Evolutionary conservation across 2,888 invertebrate genomes (phyloP).

Genomic region (Pheosia gnoma): DNA sequence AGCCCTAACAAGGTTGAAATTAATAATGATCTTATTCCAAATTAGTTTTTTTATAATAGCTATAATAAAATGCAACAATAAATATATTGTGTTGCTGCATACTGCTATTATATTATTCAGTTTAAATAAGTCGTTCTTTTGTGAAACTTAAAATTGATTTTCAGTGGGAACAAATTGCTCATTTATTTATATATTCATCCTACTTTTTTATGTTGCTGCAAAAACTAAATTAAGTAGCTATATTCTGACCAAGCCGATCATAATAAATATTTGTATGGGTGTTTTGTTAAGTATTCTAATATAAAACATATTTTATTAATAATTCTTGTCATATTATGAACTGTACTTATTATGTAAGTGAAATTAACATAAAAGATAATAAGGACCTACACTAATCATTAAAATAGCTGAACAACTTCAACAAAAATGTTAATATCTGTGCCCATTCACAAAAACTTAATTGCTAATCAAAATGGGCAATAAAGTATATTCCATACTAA

Average conservation of each 20-base stretch:
- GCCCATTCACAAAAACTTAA: too few species aligned
- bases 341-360: too few species aligned
- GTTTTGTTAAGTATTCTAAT: background rate
- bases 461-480: too few species aligned
- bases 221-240: conserved; percentile 1
- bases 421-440: too few species aligned
- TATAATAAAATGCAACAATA: conserved; percentile 1
- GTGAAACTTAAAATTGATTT: conserved; percentile 5
- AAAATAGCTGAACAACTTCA: too few species aligned
- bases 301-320: too few species aligned
- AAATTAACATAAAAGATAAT: too few species aligned
- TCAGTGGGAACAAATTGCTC: background rate
- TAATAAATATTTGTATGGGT: background rate
- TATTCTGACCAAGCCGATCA: too few species aligned
- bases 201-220: background rate
- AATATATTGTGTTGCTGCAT: conserved; percentile 5
- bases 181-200: conserved; percentile 3
- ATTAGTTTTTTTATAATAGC: conserved; percentile 1
- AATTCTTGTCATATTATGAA: too few species aligned
- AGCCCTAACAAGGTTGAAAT: background rate
- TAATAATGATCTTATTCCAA: background rate
- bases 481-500: too few species aligned
- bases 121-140: conserved; percentile 4
- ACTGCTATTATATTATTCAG: background rate
- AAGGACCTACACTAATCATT: too few species aligned